These are phyloP conservation scores for Drosophila teissieri DNA, from an alignment of 1,140 invertebrate genomes.

Conservation along the genomic window DNA sequence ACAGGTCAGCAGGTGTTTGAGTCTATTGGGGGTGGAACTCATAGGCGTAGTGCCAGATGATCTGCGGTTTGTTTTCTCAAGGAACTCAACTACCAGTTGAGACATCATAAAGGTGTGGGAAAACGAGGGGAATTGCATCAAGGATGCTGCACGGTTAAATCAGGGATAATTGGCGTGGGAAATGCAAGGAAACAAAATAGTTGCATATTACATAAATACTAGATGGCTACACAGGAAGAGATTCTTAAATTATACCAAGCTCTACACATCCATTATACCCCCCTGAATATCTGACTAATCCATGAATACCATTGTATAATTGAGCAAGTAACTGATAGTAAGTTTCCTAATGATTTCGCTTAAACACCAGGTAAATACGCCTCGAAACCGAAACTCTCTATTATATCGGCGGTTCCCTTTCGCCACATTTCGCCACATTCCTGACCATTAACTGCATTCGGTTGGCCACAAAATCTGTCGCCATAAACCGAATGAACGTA, in stretches of 20 bases:
- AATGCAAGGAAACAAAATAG: neutral
- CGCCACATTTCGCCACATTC: slow-evolving; percentile 37
- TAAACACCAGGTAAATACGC: slow-evolving; percentile 14
- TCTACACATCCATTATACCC: too few relatives aligned
- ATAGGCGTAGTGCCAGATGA: slow-evolving; percentile 30
- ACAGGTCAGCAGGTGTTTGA: slow-evolving; percentile 60
- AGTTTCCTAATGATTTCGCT: slow-evolving; percentile 6
- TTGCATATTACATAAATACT: neutral
- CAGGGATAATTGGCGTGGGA: slow-evolving; percentile 23
- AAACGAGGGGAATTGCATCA: slow-evolving; percentile 10
- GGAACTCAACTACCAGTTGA: slow-evolving; percentile 29
- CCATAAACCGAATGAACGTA: slow-evolving; percentile 29
- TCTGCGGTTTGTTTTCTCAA: slow-evolving; percentile 25
- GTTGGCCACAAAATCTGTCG: slow-evolving; percentile 41
- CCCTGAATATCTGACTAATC: too few relatives aligned
- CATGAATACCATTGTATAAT: neutral
- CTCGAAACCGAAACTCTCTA: slow-evolving; percentile 22
- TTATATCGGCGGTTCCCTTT: slow-evolving; percentile 32
- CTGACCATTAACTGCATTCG: slow-evolving; percentile 36
- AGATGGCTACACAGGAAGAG: neutral
- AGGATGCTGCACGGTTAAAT: slow-evolving; percentile 18
- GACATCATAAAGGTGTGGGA: slow-evolving; percentile 26
- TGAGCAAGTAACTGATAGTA: neutral
- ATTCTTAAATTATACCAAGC: neutral
- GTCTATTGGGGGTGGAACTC: slow-evolving; percentile 48